phyloP scores from a whole-genome alignment of 2,797 vertebrate species.

The Pterois miles region DNA sequence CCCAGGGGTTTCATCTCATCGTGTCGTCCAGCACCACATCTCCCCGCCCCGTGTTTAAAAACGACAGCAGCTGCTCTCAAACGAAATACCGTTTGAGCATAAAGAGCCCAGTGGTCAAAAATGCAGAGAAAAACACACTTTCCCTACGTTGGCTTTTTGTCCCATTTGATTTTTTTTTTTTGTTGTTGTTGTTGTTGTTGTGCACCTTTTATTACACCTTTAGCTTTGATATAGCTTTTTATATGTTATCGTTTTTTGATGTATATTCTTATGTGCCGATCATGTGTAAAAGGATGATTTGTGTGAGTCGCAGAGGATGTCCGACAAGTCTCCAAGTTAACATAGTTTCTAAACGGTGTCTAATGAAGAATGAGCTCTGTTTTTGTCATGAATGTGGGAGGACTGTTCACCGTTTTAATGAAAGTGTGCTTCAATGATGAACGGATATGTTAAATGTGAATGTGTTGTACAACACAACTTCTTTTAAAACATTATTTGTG shows the following conservation, averaged over 20 bases:
- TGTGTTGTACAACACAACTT: background rate
- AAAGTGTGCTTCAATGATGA: background rate
- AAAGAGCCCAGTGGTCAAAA: conserved; percentile 88
- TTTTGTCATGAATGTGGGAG: conserved; percentile 16
- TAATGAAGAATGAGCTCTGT: conserved; percentile 4
- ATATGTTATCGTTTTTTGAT: conserved; percentile 62
- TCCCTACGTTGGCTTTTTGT: conserved; percentile 56
- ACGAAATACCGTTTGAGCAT: conserved; percentile 74
- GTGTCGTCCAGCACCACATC: conserved; percentile 40
- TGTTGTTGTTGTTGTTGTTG: too few species aligned
- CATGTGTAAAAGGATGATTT: conserved; percentile 17
- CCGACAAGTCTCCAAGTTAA: background rate
- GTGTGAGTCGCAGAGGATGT: background rate
- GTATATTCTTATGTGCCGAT: conserved; percentile 52
- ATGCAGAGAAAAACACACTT: conserved; percentile 74
- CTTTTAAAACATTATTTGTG: background rate
- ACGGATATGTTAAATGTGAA: background rate
- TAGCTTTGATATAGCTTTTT: conserved; percentile 56
- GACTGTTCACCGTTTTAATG: background rate
- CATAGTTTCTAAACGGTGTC: background rate
- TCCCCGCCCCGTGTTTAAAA: conserved; percentile 51
- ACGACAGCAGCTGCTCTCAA: conserved; percentile 81
- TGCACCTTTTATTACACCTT: conserved; percentile 41
- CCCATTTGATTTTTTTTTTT: conserved; percentile 24
- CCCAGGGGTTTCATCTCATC: conserved; percentile 51